Base-by-base conservation (phyloP, 2,113 vertebrate species). In the Desmodus rotundus region DNA sequence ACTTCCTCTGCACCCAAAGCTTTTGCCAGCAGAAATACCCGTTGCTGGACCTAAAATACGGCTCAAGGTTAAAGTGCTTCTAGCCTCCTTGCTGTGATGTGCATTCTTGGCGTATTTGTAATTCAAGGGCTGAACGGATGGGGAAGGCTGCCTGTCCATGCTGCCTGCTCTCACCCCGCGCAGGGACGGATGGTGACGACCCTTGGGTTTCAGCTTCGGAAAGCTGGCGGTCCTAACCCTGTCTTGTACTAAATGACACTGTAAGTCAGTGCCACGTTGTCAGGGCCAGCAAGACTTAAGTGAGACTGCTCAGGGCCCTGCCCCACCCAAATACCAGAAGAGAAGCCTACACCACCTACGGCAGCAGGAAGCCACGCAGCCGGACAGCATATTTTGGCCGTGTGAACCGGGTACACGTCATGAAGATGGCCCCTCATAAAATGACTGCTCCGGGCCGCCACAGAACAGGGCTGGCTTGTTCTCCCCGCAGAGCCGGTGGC, bases 251-350 rank as follows among this genome's bases (percentile, higher is more conserved):
- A 92, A 96, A 94, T 97, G 96, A 97, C 43, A 65, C 87, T 76
- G 0, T 94, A 96, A 91, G 50, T 93, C 86, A 93, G 82, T 96
- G 93, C 96, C 87, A 97, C 92, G 67, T 96, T 94, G 96, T 97
- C 87, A 92, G 6, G 94, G 93, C 96, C 97, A 78, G 1, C 63
- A 26, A 82, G 50, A 88, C 97, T 97, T 98, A 93, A 77, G 68
- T 89, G 83, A 74, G 52, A 65, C 52, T 67, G 33, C 85, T 95
- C 95, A 93, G 65, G 85, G 31, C 93, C 38, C 63, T 91, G 92
- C 52, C 43, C 88, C 96, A 88, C 70, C 92, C 94, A 96, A 91
- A 95, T 97, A 95, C 97, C 96, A 82, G 31, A 54, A 84, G 61
- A 77, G 68, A 74, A 97, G 96, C 96, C 96, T 96, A 61, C 14